Evolutionary conservation across 2,888 invertebrate genomes (phyloP).

Genomic region (Anagyrus pseudococci): DNA sequence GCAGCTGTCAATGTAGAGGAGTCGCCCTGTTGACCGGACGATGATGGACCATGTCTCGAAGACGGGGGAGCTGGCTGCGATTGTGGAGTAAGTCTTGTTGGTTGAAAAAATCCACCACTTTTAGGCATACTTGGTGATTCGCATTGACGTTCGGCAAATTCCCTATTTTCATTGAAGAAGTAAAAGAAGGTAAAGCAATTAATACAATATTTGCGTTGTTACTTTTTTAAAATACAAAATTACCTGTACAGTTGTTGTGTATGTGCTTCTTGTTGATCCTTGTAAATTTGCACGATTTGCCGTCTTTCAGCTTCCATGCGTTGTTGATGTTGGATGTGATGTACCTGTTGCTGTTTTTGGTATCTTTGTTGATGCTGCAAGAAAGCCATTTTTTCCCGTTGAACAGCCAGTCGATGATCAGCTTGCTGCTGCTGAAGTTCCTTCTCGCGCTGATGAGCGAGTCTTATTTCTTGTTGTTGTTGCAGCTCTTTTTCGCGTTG

Average conservation of each 20-base stretch:
- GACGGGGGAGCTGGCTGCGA: constrained; percentile 58
- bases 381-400: constrained; percentile 55
- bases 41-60: constrained; percentile 50
- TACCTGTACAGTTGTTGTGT: constrained; percentile 42
- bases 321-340: constrained; percentile 61
- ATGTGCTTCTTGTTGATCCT: constrained; percentile 53
- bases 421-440: constrained; percentile 51
- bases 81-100: constrained; percentile 53
- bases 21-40: constrained; percentile 53
- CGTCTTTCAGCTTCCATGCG: constrained; percentile 55
- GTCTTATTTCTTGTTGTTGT: constrained; percentile 49
- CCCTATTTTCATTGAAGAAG: constrained; percentile 10
- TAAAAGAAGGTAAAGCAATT: neutral
- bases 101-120: constrained; percentile 51
- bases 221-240: neutral
- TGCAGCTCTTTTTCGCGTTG: constrained; percentile 57
- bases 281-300: constrained; percentile 56
- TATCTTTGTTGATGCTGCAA: constrained; percentile 59
- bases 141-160: constrained; percentile 47
- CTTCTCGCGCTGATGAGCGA: constrained; percentile 52
- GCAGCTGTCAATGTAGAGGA: constrained; percentile 81
- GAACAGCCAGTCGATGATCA: constrained; percentile 51
- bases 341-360: constrained; percentile 56
- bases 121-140: constrained; percentile 52
- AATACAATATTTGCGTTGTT: neutral